These are phyloP conservation scores for Phyllopteryx taeniolatus DNA, from an alignment of 2,113 vertebrate genomes.

Conservation along the genomic window DNA sequence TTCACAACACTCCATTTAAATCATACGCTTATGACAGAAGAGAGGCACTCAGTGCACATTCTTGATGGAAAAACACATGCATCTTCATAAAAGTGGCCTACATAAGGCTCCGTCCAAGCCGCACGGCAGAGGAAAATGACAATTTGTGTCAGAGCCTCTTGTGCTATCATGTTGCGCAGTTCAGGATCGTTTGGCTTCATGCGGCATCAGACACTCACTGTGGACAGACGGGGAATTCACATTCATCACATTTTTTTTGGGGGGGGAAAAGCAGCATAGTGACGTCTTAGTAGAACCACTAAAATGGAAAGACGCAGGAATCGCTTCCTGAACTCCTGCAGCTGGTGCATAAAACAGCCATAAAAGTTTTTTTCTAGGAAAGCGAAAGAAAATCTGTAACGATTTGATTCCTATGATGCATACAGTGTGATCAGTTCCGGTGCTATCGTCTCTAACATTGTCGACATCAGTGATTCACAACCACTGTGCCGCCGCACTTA, in stretches of 20 bases:
- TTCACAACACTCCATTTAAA: constrained; percentile 6
- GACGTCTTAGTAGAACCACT: neutral
- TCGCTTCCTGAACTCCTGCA: neutral
- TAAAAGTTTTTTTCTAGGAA: neutral
- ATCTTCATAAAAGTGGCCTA: constrained; percentile 27
- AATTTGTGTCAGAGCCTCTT: constrained; percentile 21
- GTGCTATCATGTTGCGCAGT: constrained; percentile 23
- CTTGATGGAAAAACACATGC: constrained; percentile 11
- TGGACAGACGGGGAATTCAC: constrained; percentile 23
- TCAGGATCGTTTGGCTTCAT: constrained; percentile 5
- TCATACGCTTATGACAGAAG: constrained; percentile 13
- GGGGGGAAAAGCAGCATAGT: neutral
- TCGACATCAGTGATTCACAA: neutral
- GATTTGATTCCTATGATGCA: neutral
- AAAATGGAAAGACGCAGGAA: neutral
- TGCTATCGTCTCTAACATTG: neutral
- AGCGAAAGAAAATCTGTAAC: neutral
- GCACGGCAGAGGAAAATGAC: constrained; percentile 43
- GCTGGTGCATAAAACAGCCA: neutral
- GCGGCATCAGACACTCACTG: constrained; percentile 14
- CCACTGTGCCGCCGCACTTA: no score
- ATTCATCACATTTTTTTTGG: constrained; percentile 13
- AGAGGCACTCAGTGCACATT: constrained; percentile 5
- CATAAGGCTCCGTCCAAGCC: constrained; percentile 36
- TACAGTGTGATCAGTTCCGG: no score